Percentiles rank a stretch among this genome's conserved stretches.
Evolutionary conservation across 2,888 invertebrate species (phyloP).

Genomic region (Caenorhabditis sp.): DNA sequence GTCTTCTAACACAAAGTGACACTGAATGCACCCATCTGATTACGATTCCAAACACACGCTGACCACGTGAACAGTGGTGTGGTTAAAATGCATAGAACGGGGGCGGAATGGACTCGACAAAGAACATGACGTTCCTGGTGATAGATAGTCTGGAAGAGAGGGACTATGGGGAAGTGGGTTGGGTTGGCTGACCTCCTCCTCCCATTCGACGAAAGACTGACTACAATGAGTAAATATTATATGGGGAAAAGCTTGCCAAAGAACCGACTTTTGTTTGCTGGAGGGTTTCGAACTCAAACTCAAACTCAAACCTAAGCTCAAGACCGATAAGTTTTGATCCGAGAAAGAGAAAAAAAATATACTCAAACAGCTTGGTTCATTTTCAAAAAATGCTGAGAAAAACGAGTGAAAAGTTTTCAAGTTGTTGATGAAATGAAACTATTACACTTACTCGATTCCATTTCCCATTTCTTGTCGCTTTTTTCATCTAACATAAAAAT

Average conservation of each 20-base stretch:
- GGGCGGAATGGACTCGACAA: constrained; percentile 23
- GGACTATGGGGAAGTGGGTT: constrained; percentile 12
- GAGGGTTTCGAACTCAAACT: no score
- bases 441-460: no score
- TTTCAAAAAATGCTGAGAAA: no score
- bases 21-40: constrained; percentile 46
- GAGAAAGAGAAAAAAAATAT: no score
- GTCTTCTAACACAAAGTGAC: constrained; percentile 52
- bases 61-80: constrained; percentile 39
- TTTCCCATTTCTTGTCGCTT: no score
- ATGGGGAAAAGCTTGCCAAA: constrained; percentile 30
- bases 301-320: no score
- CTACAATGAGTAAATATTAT: constrained; percentile 39
- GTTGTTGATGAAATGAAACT: no score
- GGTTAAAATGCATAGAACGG: constrained; percentile 23
- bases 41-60: constrained; percentile 18
- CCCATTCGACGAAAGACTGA: constrained; percentile 22
- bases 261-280: constrained; percentile 48
- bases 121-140: constrained; percentile 49
- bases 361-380: no score
- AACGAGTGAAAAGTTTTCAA: no score
- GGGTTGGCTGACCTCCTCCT: constrained; percentile 39
- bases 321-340: constrained; percentile 12
- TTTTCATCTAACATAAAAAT: no score
- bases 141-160: constrained; percentile 24